phyloP scores from a whole-genome alignment of 1,140 invertebrate species.

The Drosophila saltans region DNA sequence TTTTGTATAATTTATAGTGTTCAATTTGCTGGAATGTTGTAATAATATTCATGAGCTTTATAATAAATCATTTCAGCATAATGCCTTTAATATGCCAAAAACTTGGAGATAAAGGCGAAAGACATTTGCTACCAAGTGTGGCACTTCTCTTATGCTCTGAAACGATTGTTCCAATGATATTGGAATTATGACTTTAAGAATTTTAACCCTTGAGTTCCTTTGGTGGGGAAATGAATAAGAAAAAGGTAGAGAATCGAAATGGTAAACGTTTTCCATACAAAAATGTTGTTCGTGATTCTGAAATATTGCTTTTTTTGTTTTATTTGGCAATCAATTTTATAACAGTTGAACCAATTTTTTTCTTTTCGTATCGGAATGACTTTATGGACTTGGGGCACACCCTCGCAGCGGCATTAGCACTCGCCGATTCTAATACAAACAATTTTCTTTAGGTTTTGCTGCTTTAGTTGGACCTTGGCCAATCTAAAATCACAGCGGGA shows the following conservation, averaged over 20 bases:
- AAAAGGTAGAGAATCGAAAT: too few species aligned
- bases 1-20: conserved; percentile 6
- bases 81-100: too few species aligned
- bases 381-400: neutral
- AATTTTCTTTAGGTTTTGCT: neutral
- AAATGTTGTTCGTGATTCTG: too few species aligned
- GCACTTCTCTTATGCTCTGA: too few species aligned
- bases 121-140: too few species aligned
- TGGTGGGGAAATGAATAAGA: too few species aligned
- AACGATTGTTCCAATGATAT: too few species aligned
- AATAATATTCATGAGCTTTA: neutral
- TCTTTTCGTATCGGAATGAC: neutral
- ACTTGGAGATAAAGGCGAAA: too few species aligned
- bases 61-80: neutral
- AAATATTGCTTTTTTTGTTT: neutral
- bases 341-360: neutral
- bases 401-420: too few species aligned
- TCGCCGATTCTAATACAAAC: neutral
- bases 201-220: too few species aligned
- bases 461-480: conserved; percentile 31
- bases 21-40: neutral
- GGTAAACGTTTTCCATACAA: too few species aligned
- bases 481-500: conserved; percentile 67
- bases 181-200: too few species aligned
- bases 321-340: neutral